These are phyloP conservation scores for Calliopsis andreniformis DNA, from an alignment of 1,140 invertebrate species.

Conservation along the genomic window DNA sequence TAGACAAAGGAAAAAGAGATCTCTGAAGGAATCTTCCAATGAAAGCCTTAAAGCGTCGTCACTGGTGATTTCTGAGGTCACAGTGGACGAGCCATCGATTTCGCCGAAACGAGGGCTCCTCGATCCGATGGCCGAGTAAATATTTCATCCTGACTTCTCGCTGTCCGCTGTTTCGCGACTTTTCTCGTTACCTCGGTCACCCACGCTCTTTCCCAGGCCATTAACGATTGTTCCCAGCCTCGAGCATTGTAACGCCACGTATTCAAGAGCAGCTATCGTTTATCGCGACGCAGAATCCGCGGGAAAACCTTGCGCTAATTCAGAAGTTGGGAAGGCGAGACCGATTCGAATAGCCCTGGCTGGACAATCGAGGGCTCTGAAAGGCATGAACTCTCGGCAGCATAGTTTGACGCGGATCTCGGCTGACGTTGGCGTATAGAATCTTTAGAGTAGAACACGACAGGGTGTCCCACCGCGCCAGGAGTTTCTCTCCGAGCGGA, in stretches of 20 bases:
- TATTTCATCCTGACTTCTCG: constrained; percentile 6
- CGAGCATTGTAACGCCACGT: neutral
- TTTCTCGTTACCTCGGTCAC: neutral
- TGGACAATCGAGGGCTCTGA: constrained; percentile 39
- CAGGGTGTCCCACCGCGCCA: constrained; percentile 21
- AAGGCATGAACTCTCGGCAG: constrained; percentile 32
- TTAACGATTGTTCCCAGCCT: constrained; percentile 28
- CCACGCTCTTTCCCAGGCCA: constrained; percentile 1
- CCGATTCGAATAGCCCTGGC: constrained; percentile 8
- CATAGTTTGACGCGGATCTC: constrained; percentile 45
- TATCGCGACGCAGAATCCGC: constrained; percentile 11
- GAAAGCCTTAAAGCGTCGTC: neutral
- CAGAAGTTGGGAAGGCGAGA: constrained; percentile 6
- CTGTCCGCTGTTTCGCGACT: neutral
- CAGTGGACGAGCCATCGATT: neutral
- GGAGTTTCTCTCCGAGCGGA: constrained; percentile 34
- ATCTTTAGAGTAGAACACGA: constrained; percentile 49
- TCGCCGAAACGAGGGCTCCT: neutral
- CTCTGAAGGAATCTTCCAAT: neutral
- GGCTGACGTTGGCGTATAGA: constrained; percentile 22
- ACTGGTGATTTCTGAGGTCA: constrained; percentile 11
- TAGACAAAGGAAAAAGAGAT: neutral
- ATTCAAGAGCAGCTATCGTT: constrained; percentile 6
- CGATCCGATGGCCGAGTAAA: neutral
- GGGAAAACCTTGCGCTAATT: constrained; percentile 34